Percentiles rank a stretch among this genome's conserved stretches.
Evolutionary conservation across 2,888 invertebrate species (phyloP).

Genomic region (Epistrophella euchroma): DNA sequence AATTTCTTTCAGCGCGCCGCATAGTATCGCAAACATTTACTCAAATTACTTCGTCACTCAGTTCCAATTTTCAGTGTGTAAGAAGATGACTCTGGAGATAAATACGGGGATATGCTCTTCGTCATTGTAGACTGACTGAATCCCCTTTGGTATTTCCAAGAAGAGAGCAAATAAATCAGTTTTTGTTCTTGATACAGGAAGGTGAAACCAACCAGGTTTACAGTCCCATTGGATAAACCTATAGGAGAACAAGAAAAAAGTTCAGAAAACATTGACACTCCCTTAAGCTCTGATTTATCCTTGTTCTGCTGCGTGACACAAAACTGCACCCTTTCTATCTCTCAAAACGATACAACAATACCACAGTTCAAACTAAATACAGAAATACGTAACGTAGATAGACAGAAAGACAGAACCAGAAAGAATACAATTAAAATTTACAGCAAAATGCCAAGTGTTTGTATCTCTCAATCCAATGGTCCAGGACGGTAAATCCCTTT

Average conservation of each 20-base stretch:
- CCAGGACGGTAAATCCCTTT: conserved; percentile 42
- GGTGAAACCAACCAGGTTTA: conserved; percentile 34
- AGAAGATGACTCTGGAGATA: conserved; percentile 9
- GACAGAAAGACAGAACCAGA: conserved; percentile 43
- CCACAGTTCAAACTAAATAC: conserved; percentile 5
- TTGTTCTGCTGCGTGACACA: conserved; percentile 37
- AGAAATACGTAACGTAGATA: not conserved
- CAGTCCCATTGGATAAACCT: conserved; percentile 21
- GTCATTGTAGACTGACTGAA: conserved; percentile 40
- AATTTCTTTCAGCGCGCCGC: conserved; percentile 46
- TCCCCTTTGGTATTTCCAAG: conserved; percentile 32
- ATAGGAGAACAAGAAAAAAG: not conserved
- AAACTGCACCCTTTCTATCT: not conserved
- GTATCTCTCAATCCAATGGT: conserved; percentile 47
- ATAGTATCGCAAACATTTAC: conserved; percentile 65
- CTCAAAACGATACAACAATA: not conserved
- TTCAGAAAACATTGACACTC: conserved; percentile 30
- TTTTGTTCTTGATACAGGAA: not conserved
- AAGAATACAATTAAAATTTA: conserved; percentile 65
- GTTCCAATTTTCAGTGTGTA: conserved; percentile 31
- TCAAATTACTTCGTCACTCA: conserved; percentile 64
- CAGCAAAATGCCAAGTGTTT: conserved; percentile 51
- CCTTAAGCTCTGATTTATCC: conserved; percentile 50
- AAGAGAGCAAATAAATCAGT: conserved; percentile 62
- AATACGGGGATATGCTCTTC: not conserved